Evolutionary conservation across 37 sponge, comb jelly and placozoan species (phyloP).

Genomic region (Ianthella basta): DNA sequence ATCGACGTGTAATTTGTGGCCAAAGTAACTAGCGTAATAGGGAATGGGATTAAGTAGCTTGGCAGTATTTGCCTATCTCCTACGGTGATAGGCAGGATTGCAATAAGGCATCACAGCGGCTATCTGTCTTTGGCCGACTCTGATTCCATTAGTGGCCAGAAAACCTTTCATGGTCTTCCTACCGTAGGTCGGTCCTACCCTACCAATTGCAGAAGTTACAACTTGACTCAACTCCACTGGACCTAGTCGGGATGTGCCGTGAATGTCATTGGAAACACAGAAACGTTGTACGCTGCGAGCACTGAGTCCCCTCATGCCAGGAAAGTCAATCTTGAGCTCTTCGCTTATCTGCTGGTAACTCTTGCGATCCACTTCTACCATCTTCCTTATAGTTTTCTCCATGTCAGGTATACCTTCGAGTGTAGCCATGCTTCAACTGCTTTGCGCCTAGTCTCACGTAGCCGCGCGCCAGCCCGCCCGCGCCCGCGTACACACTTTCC

Average conservation of each 20-base stretch:
- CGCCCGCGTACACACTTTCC: too few relatives aligned
- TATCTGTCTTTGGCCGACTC: conserved; percentile 27
- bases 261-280: conserved; percentile 20
- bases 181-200: conserved; percentile 45
- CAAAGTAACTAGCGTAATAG: conserved; percentile 61
- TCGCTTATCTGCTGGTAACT: conserved; percentile 16
- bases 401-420: too few relatives aligned
- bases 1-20: conserved; percentile 62
- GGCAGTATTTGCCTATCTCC: too few relatives aligned
- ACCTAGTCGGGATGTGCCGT: conserved; percentile 3
- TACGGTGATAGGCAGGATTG: conserved; percentile 35
- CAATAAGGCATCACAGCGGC: conserved; percentile 1
- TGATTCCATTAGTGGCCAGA: conserved; percentile 27
- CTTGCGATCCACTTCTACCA: too few relatives aligned
- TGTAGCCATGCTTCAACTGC: too few relatives aligned
- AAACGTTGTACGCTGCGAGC: conserved; percentile 37
- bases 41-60: conserved; percentile 52
- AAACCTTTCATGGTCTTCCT: conserved; percentile 52
- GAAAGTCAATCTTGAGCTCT: conserved; percentile 4
- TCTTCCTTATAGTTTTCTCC: too few relatives aligned
- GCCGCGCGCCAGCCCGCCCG: too few relatives aligned
- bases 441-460: too few relatives aligned
- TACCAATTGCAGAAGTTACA: neutral
- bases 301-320: neutral
- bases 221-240: conserved; percentile 3